Conservation (phyloP, 1,140 invertebrate species). For the Diorhabda sublineata region DNA sequence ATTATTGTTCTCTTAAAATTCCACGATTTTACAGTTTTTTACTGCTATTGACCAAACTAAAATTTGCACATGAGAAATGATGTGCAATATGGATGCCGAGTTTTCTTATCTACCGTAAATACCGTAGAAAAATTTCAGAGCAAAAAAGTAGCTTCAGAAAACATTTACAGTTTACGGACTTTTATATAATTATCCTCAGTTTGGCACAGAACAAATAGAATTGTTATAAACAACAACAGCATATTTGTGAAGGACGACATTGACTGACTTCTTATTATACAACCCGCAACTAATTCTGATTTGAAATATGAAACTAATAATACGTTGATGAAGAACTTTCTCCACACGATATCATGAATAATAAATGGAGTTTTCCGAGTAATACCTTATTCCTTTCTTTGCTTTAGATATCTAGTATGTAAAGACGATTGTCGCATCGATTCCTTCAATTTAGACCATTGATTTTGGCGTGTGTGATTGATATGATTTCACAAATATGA, state of each 20-base stretch:
- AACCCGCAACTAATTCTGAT: neutral
- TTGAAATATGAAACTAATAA: neutral
- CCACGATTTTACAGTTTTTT: too few relatives aligned
- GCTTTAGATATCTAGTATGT: neutral
- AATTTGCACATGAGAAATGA: too few relatives aligned
- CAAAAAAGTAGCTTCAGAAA: too few relatives aligned
- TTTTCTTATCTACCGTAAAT: too few relatives aligned
- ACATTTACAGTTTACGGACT: too few relatives aligned
- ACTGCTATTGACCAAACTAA: too few relatives aligned
- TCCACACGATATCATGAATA: neutral
- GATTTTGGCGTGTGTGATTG: neutral
- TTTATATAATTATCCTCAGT: too few relatives aligned
- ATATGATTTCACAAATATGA: too few relatives aligned
- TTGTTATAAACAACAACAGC: neutral
- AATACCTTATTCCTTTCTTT: neutral
- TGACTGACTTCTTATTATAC: neutral
- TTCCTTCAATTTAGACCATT: neutral
- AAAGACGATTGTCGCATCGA: neutral
- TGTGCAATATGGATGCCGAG: too few relatives aligned
- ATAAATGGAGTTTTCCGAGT: neutral
- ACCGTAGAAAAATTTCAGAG: too few relatives aligned
- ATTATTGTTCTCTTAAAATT: too few relatives aligned
- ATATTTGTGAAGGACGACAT: neutral
- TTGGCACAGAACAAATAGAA: neutral
- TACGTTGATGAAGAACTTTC: neutral